Percentiles rank a stretch among this genome's conserved stretches.
These are phyloP conservation scores for Sapayoa aenigma DNA, from an alignment of 2,113 vertebrate species.

Conservation along the genomic window DNA sequence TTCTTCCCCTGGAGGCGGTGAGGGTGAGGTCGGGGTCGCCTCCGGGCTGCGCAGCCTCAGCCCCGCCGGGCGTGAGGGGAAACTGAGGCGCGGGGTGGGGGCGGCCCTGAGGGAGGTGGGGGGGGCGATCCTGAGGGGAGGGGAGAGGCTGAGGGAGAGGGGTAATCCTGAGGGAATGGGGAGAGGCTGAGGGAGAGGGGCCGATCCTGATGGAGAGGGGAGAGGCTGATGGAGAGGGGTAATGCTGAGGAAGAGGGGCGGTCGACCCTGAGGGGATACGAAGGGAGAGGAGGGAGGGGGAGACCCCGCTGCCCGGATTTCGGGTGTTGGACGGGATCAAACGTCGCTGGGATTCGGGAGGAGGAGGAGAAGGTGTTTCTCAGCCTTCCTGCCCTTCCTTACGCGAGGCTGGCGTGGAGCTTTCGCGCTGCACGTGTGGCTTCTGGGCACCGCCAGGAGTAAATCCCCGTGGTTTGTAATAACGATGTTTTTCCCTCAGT, in stretches of 20 bases:
- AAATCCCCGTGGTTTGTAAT: neutral
- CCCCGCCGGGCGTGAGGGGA: too few relatives aligned
- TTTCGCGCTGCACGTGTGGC: neutral
- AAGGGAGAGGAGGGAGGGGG: too few relatives aligned
- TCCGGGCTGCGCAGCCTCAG: too few relatives aligned
- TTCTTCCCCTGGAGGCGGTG: too few relatives aligned
- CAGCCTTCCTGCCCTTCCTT: neutral
- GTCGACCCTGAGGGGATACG: too few relatives aligned
- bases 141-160: neutral
- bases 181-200: neutral
- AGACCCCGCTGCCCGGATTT: fast-evolving
- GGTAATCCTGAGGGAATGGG: neutral
- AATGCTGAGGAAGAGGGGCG: neutral
- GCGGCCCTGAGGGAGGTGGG: too few relatives aligned
- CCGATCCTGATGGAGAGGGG: neutral
- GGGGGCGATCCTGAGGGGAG: too few relatives aligned
- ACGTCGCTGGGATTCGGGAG: too few relatives aligned
- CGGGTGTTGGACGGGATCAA: neutral
- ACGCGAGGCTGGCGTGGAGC: fast-evolving
- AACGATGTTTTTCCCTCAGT: neutral
- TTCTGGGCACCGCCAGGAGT: neutral
- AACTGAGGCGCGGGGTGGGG: too few relatives aligned
- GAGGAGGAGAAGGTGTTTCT: neutral
- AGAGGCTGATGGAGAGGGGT: too few relatives aligned
- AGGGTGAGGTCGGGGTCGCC: too few relatives aligned